Evolutionary conservation across 2,888 invertebrate species (phyloP).

Genomic region (Andrena flavipes): DNA sequence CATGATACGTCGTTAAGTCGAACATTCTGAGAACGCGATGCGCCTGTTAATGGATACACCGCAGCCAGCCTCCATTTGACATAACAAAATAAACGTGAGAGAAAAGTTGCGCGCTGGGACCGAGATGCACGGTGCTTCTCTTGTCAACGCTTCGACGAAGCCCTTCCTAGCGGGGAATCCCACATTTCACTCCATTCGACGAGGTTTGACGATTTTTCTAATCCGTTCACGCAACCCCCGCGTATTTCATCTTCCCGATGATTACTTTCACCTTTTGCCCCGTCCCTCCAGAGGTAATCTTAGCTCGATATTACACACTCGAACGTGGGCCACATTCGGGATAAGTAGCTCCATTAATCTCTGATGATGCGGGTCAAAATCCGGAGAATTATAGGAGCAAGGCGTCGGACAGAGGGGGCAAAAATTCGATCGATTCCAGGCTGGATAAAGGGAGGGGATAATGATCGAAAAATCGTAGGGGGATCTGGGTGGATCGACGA

Average conservation of each 20-base stretch:
- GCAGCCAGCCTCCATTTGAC: conserved; percentile 22
- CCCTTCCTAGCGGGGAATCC: not conserved
- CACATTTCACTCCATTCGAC: too few relatives aligned
- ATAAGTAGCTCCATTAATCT: conserved; percentile 27
- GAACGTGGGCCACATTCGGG: not conserved
- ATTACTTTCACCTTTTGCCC: too few relatives aligned
- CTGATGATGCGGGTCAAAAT: conserved; percentile 23
- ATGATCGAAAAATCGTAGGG: conserved; percentile 76
- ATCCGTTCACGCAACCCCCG: too few relatives aligned
- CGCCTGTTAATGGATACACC: conserved; percentile 59
- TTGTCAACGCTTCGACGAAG: not conserved
- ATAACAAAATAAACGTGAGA: conserved; percentile 50
- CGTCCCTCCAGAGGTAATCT: not conserved
- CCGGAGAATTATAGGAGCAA: conserved; percentile 26
- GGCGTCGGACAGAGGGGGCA: conserved; percentile 26
- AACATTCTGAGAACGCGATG: conserved; percentile 69
- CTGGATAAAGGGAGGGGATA: conserved; percentile 62
- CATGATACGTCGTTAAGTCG: conserved; percentile 71
- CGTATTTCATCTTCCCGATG: too few relatives aligned
- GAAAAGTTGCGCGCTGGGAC: conserved; percentile 47
- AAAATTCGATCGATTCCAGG: conserved; percentile 66
- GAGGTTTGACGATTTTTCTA: too few relatives aligned
- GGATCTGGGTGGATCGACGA: conserved; percentile 70
- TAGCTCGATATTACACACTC: conserved; percentile 9
- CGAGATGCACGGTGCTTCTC: not conserved